phyloP scores from a whole-genome alignment of 1,140 invertebrate genomes.

The Phortica variegata region DNA sequence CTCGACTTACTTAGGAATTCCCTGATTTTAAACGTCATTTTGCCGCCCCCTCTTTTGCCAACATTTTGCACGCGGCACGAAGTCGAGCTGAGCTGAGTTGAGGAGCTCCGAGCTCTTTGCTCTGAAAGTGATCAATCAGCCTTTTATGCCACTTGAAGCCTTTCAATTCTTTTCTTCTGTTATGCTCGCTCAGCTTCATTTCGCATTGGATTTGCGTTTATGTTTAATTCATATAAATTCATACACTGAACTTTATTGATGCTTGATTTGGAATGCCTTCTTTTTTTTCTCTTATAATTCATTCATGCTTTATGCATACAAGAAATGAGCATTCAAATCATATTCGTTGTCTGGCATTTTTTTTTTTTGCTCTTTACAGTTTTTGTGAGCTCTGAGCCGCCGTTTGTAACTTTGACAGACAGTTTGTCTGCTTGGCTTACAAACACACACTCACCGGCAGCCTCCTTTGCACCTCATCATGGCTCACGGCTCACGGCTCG shows the following conservation, averaged over 20 bases:
- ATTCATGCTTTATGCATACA: conserved; percentile 40
- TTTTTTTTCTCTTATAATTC: conserved; percentile 34
- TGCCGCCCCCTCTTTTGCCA: conserved; percentile 11
- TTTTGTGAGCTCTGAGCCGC: too few relatives aligned
- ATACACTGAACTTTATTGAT: conserved; percentile 52
- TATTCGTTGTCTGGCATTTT: conserved; percentile 3
- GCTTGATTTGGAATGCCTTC: conserved; percentile 40
- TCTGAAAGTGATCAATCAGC: conserved; percentile 49
- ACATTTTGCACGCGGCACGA: not conserved
- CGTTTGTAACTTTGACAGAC: conserved; percentile 46
- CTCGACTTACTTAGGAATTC: too few relatives aligned
- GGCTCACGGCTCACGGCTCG: not conserved
- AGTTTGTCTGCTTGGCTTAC: conserved; percentile 38
- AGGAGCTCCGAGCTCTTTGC: conserved; percentile 6
- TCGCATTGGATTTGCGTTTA: conserved; percentile 46
- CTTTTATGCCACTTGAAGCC: not conserved
- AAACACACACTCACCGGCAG: conserved; percentile 9
- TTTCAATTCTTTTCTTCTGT: not conserved
- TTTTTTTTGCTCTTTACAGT: too few relatives aligned
- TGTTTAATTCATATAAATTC: conserved; percentile 54
- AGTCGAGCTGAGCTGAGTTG: too few relatives aligned
- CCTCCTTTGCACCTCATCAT: conserved; percentile 5
- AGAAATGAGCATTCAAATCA: conserved; percentile 34
- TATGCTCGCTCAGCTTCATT: conserved; percentile 1
- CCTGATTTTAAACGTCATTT: conserved; percentile 2